Evolutionary conservation across 2,797 vertebrate species (phyloP).

Genomic region (Macropus fuliginosus): DNA sequence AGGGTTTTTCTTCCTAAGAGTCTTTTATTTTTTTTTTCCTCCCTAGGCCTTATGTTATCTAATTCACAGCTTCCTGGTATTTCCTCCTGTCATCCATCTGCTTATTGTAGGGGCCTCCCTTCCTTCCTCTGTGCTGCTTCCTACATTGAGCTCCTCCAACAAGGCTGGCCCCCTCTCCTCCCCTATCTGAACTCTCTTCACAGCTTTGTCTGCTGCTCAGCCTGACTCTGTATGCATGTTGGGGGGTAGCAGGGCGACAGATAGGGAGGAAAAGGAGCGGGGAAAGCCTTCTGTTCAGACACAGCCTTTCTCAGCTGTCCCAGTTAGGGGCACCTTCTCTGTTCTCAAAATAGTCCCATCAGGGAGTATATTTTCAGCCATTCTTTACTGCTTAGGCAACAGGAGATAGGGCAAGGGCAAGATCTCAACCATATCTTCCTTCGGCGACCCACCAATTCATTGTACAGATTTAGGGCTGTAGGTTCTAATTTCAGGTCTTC

Average conservation of each 20-base stretch:
- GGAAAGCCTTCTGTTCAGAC: background rate
- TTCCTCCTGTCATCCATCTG: background rate
- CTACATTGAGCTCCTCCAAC: background rate
- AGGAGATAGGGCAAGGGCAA: background rate
- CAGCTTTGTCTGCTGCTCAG: background rate
- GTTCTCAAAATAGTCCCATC: background rate
- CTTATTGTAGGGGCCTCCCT: background rate
- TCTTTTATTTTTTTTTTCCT: background rate
- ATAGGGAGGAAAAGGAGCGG: background rate
- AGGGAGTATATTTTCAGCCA: background rate
- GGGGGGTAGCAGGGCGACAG: background rate
- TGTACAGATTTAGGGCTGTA: background rate
- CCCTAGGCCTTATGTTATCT: background rate
- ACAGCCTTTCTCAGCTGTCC: background rate
- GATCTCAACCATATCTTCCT: background rate
- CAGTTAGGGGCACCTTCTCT: background rate
- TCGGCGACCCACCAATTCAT: background rate
- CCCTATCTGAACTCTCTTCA: too few species aligned
- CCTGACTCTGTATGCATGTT: background rate
- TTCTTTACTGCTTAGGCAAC: background rate
- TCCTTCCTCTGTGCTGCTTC: background rate
- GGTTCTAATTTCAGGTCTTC: background rate
- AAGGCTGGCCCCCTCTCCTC: background rate
- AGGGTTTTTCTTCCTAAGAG: background rate
- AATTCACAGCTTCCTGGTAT: background rate